Evolutionary conservation across 2,113 vertebrate genomes (phyloP), one percentile per base, ranked within the genome.

Genomic region (Silurus glanis): DNA sequence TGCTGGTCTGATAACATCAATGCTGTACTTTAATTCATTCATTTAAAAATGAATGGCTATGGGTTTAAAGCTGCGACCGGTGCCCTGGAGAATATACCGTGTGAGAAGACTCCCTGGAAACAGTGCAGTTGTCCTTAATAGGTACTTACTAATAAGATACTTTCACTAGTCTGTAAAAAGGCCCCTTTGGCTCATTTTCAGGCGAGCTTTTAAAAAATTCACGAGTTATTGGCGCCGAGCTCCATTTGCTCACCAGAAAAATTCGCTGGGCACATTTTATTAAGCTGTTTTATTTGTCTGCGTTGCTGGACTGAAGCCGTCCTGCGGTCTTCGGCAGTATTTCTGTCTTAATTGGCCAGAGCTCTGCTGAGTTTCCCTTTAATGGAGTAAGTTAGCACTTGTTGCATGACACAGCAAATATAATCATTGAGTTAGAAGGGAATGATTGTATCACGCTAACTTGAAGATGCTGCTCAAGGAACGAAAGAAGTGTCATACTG

Each of bases 291-390:
- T 79, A 51, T 76, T 64, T 19, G 56, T 37, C 72, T 10, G 21
- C 51, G 53, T 17, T 85, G 62, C 53, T 58, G 47, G 75, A 85
- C 74, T 5, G 25, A 79, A 85, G 59, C 58, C 49, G 23, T 85
- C 62, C 59, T 55, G 83, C 49, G 28, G 84, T 37, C 84, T 45
- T 47, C 61, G 80, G 51, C 61, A 6, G 59, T 23, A 64, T 67
- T 67, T 85, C 72, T 45, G n/a, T 80, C 62, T 47, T 67, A 25
- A 55, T 80, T 85, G 76, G 84, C 25, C 10, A 25, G 75, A 85
- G 25, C 25, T 66, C 58, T 23, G 17, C 45, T 25, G 47, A 17
- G 58, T 74, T 56, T 55, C 53, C 8, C 16, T 72, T 5, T 72
- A 71, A 23, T 59, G 66, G 25, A 83, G 66, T 58, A 67, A 72